A percentile compares a stretch with the other conserved stretches of the same genome.
These are phyloP conservation scores for Podarcis muralis DNA, from an alignment of 2,113 vertebrate species.

Conservation along the genomic window DNA sequence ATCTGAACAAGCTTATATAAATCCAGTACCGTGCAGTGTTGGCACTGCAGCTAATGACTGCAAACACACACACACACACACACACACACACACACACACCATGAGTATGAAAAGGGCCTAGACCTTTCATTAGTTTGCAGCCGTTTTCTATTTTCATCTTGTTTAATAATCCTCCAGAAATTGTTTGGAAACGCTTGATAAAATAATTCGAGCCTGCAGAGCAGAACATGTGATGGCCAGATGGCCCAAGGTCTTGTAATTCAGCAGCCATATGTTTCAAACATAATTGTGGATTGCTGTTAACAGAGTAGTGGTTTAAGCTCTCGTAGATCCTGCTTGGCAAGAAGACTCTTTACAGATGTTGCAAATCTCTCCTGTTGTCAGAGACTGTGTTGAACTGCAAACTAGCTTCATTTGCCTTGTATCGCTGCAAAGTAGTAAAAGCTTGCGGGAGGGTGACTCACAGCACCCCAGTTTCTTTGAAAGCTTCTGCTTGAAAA, in stretches of 20 bases:
- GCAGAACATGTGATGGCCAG: conserved; percentile 54
- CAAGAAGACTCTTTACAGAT: conserved; percentile 43
- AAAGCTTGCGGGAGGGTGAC: neutral
- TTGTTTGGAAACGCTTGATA: conserved; percentile 37
- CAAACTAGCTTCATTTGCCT: conserved; percentile 22
- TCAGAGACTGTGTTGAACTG: neutral
- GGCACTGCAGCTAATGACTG: neutral
- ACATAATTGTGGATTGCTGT: conserved; percentile 33
- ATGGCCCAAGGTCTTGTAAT: conserved; percentile 36
- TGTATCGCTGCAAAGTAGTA: neutral
- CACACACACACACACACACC: neutral
- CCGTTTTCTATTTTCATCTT: conserved; percentile 7
- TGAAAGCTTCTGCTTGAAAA: neutral
- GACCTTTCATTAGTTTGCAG: conserved; percentile 4
- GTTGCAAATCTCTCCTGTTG: neutral
- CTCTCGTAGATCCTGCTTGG: conserved; percentile 13
- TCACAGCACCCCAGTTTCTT: neutral
- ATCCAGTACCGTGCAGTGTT: fast-evolving
- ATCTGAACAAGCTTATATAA: neutral
- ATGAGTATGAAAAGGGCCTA: neutral
- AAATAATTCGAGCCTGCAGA: conserved; percentile 35
- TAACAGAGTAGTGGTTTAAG: conserved; percentile 30
- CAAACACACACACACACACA: neutral
- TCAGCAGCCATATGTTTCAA: conserved; percentile 44
- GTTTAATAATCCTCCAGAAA: conserved; percentile 35